Percentiles rank a stretch among this genome's conserved stretches.
Conservation (phyloP, 2,888 invertebrate species). For the Lymantria monacha region DNA sequence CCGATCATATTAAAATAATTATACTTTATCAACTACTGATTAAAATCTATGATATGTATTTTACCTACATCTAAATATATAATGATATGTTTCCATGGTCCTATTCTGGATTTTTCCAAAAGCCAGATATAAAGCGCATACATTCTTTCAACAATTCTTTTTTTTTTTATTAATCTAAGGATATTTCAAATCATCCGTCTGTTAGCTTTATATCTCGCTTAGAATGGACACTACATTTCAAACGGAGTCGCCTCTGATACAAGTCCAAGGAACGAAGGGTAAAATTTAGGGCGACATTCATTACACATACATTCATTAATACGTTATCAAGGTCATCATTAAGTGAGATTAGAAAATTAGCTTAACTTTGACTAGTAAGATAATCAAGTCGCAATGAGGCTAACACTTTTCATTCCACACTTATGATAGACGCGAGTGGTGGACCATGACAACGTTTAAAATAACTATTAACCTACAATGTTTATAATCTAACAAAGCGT, state of each 20-base stretch:
- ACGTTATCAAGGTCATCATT: constrained; percentile 48
- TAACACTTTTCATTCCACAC: constrained; percentile 30
- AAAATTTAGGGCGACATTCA: constrained; percentile 60
- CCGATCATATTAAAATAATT: constrained; percentile 79
- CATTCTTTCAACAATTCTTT: constrained; percentile 75
- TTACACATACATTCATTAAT: constrained; percentile 43
- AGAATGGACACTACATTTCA: constrained; percentile 64
- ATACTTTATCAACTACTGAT: constrained; percentile 70
- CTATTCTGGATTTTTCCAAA: constrained; percentile 76
- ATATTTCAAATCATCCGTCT: constrained; percentile 56
- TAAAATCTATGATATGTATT: constrained; percentile 70
- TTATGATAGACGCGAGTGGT: constrained; percentile 66
- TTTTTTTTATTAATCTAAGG: constrained; percentile 57
- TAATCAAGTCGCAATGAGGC: constrained; percentile 35
- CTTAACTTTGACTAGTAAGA: constrained; percentile 30
- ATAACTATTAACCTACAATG: constrained; percentile 5
- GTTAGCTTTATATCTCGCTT: constrained; percentile 78
- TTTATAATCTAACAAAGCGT: constrained; percentile 42
- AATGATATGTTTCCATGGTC: constrained; percentile 77
- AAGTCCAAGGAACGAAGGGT: constrained; percentile 40
- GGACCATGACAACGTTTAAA: constrained; percentile 43
- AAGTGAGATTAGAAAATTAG: constrained; percentile 34
- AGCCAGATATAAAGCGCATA: constrained; percentile 81
- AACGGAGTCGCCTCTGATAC: constrained; percentile 77
- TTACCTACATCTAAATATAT: constrained; percentile 58